These are phyloP conservation scores for Fundulus diaphanus DNA, from an alignment of 2,797 vertebrate genomes.

Conservation along the genomic window DNA sequence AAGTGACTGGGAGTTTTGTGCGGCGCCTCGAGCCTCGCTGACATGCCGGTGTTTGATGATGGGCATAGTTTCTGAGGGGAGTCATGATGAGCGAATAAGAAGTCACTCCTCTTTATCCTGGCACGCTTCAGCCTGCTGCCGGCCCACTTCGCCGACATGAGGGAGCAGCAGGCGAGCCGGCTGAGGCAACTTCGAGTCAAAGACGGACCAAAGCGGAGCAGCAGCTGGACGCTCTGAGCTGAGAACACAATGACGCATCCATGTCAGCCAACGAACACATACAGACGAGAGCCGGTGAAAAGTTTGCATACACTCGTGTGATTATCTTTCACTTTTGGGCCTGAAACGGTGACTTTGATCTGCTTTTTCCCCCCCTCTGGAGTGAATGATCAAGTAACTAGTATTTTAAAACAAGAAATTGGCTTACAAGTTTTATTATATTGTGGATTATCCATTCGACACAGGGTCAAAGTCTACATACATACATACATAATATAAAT, in stretches of 20 bases:
- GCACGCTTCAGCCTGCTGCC: constrained; percentile 21
- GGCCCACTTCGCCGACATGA: constrained; percentile 40
- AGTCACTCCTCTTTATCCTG: constrained; percentile 44
- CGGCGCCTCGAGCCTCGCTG: constrained; percentile 2
- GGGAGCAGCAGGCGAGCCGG: constrained; percentile 25
- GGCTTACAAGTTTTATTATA: neutral
- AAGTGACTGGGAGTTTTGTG: constrained; percentile 34
- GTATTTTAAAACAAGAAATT: neutral
- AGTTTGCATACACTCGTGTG: neutral
- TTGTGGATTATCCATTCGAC: neutral
- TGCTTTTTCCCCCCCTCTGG: no score
- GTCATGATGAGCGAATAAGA: constrained; percentile 67
- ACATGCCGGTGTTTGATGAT: constrained; percentile 26
- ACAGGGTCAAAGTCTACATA: neutral
- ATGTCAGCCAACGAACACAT: neutral
- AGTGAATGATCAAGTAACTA: neutral
- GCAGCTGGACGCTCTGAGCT: constrained; percentile 8
- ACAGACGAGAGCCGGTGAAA: neutral
- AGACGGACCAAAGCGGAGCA: constrained; percentile 6
- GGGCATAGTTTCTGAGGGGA: constrained; percentile 69
- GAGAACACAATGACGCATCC: neutral
- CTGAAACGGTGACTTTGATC: no score
- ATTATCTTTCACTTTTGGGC: no score
- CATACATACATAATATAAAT: neutral
- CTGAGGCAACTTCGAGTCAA: constrained; percentile 20